phyloP scores from a whole-genome alignment of 64 coral and sea anemone species.

The Platygyra sinensis region DNA sequence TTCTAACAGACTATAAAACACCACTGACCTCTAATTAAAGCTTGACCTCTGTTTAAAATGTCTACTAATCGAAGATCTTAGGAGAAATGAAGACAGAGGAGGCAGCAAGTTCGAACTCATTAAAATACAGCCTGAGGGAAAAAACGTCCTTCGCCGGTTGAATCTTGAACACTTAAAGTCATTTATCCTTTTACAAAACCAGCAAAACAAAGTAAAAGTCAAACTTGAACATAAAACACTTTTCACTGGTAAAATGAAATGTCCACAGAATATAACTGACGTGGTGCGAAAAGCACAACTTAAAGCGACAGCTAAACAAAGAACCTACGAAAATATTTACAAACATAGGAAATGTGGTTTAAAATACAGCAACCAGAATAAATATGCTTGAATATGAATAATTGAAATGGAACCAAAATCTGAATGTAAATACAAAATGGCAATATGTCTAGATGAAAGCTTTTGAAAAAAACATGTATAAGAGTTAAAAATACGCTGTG shows the following conservation, averaged over 20 bases:
- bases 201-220: not conserved
- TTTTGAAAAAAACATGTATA: not conserved
- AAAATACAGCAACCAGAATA: not conserved
- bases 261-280: not conserved
- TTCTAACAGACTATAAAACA: not conserved
- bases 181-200: not conserved
- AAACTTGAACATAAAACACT: not conserved
- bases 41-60: not conserved
- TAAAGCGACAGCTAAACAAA: not conserved
- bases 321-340: slow-evolving; percentile 8
- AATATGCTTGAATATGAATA: not conserved
- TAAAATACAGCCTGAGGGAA: not conserved
- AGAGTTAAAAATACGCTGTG: not conserved
- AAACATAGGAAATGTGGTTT: not conserved
- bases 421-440: not conserved
- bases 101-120: not conserved
- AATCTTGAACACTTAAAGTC: not conserved
- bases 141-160: not conserved
- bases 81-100: not conserved
- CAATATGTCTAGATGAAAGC: not conserved
- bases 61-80: not conserved
- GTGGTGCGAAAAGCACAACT: not conserved
- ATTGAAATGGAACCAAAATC: not conserved
- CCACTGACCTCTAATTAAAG: not conserved
- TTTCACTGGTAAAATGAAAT: not conserved